Evolutionary conservation across 1,140 invertebrate genomes (phyloP).

Genomic region (Bombus difficillimus): DNA sequence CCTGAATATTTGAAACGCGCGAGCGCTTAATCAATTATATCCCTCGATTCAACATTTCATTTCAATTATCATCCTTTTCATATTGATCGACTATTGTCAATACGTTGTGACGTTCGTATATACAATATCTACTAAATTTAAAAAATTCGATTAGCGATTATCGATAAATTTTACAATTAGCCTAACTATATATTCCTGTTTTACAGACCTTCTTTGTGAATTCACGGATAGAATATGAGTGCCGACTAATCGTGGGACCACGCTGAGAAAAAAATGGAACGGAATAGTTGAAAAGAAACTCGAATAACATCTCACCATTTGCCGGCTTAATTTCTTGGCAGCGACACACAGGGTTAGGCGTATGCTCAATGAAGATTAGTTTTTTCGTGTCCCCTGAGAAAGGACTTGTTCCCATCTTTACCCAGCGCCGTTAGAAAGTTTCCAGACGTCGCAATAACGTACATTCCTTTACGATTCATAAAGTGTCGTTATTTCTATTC

Average conservation of each 20-base stretch:
- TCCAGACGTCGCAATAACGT: not conserved
- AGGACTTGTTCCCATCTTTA: slow-evolving; percentile 24
- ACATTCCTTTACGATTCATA: slow-evolving; percentile 37
- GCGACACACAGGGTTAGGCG: not conserved
- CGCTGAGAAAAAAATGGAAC: not conserved
- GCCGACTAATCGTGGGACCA: not conserved
- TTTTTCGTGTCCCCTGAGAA: slow-evolving; percentile 18
- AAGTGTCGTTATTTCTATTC: slow-evolving; percentile 19
- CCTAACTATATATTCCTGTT: not conserved
- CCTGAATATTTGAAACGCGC: not conserved
- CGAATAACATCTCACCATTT: not conserved
- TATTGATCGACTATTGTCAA: not conserved
- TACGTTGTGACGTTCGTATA: not conserved
- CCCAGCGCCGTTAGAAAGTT: slow-evolving; percentile 19
- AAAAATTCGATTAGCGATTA: not conserved
- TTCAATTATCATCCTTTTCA: not conserved
- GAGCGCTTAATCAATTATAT: not conserved
- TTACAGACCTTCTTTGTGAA: no score
- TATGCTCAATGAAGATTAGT: slow-evolving; percentile 19
- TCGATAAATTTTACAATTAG: slow-evolving; percentile 13
- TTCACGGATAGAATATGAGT: not conserved
- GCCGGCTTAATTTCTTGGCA: not conserved
- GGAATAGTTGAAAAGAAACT: not conserved
- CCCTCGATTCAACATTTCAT: not conserved
- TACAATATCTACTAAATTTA: not conserved